Base-by-base conservation (phyloP, 2,113 vertebrate genomes). In the Hippocampus mohnikei region DNA sequence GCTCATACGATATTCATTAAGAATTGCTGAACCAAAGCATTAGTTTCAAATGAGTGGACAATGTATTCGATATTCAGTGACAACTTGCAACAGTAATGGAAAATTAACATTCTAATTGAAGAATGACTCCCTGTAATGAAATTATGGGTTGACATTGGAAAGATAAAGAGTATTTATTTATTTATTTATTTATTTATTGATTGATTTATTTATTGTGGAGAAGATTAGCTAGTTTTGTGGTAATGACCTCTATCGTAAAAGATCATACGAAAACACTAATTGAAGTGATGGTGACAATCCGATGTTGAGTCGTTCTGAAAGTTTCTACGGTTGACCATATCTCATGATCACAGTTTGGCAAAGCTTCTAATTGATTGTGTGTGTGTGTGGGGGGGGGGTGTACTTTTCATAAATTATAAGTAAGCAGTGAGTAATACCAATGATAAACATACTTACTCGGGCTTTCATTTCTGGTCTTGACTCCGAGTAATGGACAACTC, bases 311-410 rank as follows among this genome's bases (percentile, higher is more conserved):
- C 71, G 71, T 81, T 84, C 88, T 81, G 68, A n/a, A 83, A 84
- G 85, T 55, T 86, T 87, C 67, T 78, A 25, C 48, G 79, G 77
- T 65, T 65, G 62, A 65, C n/a, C 11, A 1, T 33, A 60, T 60
- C 16, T 60, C 12, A 27, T 16, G 75, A 64, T 77, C 75, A 67
- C 73, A 66, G 71, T 84, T 86, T 84, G 62, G n/a, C 76, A 77
- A 58, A 61, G 73, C 70, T 84, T 92, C 90, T 90, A 91, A 92
- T 92, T 92, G 87, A 92, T 92, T 90, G 87, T 78, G 67, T 80
- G 60, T 41, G 69, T 1, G 79, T 77, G 76, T 37, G 33, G 78
- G 85, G 83, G 78, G 86, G 88, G 88, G 87, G 89, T 86, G 89
- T 88, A 90, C 27, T 60, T n/a, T 1, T 23, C 33, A 60, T 7